A percentile compares a stretch with the other conserved stretches of the same genome.
These are phyloP conservation scores for Eospalax fontanierii DNA, from an alignment of 2,797 vertebrate genomes.

Conservation along the genomic window DNA sequence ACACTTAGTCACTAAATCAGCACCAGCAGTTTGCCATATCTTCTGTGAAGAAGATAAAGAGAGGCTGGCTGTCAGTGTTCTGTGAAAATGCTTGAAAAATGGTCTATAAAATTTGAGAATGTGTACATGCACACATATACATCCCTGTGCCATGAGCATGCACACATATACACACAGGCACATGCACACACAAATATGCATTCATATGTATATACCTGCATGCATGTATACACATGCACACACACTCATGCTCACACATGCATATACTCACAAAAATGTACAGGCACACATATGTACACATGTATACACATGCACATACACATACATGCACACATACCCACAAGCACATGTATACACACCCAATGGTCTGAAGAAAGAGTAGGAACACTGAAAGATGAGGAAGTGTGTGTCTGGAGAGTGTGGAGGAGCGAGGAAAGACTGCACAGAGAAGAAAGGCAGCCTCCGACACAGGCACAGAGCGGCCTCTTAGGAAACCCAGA, in stretches of 20 bases:
- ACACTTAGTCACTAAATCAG: neutral
- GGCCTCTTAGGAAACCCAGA: neutral
- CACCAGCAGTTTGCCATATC: neutral
- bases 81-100: neutral
- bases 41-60: neutral
- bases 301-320: no score
- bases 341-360: no score
- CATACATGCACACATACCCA: neutral
- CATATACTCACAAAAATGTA: no score
- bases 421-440: neutral
- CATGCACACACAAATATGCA: no score
- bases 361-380: neutral
- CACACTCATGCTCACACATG: no score
- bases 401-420: neutral
- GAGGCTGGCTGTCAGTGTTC: neutral
- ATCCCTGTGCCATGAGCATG: no score
- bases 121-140: no score
- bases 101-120: neutral
- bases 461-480: fast-evolving
- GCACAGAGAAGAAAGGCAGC: neutral
- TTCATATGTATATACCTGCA: no score
- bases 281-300: no score
- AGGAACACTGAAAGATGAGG: neutral
- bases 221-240: no score
- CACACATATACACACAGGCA: no score